A percentile compares a stretch with the other conserved stretches of the same genome.
Evolutionary conservation across 1,140 invertebrate species (phyloP).

Genomic region (Coboldia fuscipes): DNA sequence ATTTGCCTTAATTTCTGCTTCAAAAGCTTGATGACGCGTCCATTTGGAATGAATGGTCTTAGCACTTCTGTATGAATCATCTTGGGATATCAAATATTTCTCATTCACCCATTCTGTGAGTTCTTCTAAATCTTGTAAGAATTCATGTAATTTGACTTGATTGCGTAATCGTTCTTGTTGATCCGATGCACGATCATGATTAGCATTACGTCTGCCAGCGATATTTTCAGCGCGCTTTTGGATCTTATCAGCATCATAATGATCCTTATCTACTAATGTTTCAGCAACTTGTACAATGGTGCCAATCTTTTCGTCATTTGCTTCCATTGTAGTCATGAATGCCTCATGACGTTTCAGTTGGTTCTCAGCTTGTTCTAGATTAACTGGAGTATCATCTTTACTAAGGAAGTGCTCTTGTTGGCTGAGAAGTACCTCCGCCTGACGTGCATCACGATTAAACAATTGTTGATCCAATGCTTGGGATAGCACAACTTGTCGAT

Average conservation of each 20-base stretch:
- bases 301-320: slow-evolving; percentile 98
- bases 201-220: slow-evolving; percentile 68
- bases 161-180: slow-evolving; percentile 88
- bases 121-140: slow-evolving; percentile 96
- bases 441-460: slow-evolving; percentile 88
- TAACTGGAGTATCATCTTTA: slow-evolving; percentile 86
- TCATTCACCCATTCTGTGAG: slow-evolving; percentile 97
- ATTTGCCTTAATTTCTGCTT: slow-evolving; percentile 95
- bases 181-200: slow-evolving; percentile 74
- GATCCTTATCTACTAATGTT: slow-evolving; percentile 67
- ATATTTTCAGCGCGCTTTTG: slow-evolving; percentile 91
- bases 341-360: slow-evolving; percentile 94
- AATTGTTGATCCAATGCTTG: slow-evolving; percentile 89
- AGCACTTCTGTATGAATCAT: slow-evolving; percentile 93
- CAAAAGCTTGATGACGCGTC: slow-evolving; percentile 97
- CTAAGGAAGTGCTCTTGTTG: slow-evolving; percentile 91
- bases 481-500: slow-evolving; percentile 81
- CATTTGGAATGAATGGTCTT: slow-evolving; percentile 99
- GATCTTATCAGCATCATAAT: slow-evolving; percentile 86
- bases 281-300: slow-evolving; percentile 82
- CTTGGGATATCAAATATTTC: slow-evolving; percentile 95
- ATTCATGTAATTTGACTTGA: slow-evolving; percentile 85
- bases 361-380: slow-evolving; percentile 93
- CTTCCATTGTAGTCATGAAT: slow-evolving; percentile 98
- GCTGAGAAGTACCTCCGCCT: slow-evolving; percentile 90